Conservation (phyloP, 1,140 invertebrate species). For the Hydropsyche tenuis region DNA sequence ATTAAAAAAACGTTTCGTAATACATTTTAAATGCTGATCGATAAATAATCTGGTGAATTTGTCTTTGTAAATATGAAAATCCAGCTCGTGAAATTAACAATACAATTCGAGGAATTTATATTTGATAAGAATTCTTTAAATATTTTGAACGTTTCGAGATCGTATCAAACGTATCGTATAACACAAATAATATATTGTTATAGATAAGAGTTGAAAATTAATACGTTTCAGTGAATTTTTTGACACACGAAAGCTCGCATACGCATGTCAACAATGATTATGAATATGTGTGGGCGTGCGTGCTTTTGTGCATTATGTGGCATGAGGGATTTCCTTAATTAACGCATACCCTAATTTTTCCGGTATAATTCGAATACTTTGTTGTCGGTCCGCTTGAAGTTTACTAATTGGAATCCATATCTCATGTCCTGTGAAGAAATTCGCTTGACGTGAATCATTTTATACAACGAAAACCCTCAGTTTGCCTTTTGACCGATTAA, state of each 20-base stretch:
- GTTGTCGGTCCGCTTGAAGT: constrained; percentile 41
- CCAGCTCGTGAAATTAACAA: no score
- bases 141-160: no score
- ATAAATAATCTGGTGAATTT: no score
- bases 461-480: no score
- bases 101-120: no score
- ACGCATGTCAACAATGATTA: constrained; percentile 1
- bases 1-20: no score
- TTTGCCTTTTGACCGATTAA: no score
- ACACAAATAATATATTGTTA: background rate
- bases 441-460: background rate
- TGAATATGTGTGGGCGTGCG: background rate
- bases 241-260: background rate
- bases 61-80: no score
- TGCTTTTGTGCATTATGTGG: constrained; percentile 5
- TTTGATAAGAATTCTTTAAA: no score
- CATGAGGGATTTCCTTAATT: constrained; percentile 34
- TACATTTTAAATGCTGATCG: no score
- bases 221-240: background rate
- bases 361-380: constrained; percentile 14
- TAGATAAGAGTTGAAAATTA: background rate
- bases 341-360: constrained; percentile 38
- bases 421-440: constrained; percentile 11
- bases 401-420: constrained; percentile 43
- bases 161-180: background rate